Conservation (phyloP, 2,888 invertebrate genomes). For the Nebria brevicollis region DNA sequence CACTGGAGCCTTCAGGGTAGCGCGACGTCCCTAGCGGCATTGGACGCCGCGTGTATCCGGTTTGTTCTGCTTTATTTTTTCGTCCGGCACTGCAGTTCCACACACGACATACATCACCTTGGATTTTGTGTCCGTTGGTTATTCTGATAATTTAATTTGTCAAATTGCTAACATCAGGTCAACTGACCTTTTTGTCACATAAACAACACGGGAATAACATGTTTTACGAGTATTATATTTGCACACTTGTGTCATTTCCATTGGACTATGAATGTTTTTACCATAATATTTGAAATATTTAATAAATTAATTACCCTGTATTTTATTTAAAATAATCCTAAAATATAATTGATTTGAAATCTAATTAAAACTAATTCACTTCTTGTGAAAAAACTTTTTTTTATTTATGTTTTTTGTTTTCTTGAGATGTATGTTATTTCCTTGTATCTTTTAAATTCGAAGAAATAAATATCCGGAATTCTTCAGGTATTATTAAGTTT, state of each 20-base stretch:
- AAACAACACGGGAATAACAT: neutral
- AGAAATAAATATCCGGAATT: neutral
- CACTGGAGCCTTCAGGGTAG: neutral
- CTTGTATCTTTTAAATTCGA: neutral
- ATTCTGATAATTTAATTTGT: conserved; percentile 54
- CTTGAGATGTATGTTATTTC: neutral
- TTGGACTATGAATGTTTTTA: neutral
- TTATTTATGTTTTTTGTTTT: too few relatives aligned
- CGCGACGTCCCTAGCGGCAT: neutral
- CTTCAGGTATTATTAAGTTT: conserved; percentile 13
- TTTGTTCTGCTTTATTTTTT: neutral
- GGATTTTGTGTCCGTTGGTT: conserved; percentile 49
- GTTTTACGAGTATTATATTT: too few relatives aligned
- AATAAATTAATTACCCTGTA: too few relatives aligned
- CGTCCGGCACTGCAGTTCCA: conserved; percentile 47
- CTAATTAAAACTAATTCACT: too few relatives aligned
- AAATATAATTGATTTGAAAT: too few relatives aligned
- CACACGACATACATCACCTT: conserved; percentile 49
- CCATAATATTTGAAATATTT: neutral
- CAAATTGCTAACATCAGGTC: conserved; percentile 49
- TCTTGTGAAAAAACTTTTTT: too few relatives aligned
- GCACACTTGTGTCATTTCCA: neutral
- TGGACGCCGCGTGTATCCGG: neutral
- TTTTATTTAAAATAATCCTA: too few relatives aligned
- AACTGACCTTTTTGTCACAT: conserved; percentile 15